Conservation (phyloP, 2,797 vertebrate genomes). For the Hyperoplus immaculatus region DNA sequence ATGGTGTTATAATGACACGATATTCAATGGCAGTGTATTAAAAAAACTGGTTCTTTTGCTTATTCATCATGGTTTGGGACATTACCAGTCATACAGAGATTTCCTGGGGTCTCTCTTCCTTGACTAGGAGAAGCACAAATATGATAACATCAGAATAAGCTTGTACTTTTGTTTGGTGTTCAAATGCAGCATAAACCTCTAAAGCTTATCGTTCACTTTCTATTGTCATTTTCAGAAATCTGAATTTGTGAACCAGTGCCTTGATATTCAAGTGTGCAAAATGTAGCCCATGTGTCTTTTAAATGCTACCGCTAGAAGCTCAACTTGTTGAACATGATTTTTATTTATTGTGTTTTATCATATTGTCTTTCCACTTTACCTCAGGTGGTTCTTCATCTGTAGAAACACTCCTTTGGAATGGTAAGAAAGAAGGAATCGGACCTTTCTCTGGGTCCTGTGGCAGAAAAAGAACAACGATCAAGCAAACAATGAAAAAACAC, state of each 20-base stretch:
- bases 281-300: neutral
- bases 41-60: conserved; percentile 4
- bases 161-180: neutral
- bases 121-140: conserved; percentile 76
- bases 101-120: conserved; percentile 91
- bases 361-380: conserved; percentile 75
- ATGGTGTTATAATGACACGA: conserved; percentile 7
- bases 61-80: neutral
- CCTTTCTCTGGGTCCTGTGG: conserved; percentile 95
- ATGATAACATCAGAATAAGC: conserved; percentile 22
- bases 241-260: neutral
- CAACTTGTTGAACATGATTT: no score
- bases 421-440: conserved; percentile 91
- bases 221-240: neutral
- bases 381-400: conserved; percentile 91
- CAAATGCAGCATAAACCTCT: neutral
- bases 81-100: conserved; percentile 93
- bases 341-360: neutral
- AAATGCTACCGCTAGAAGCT: neutral
- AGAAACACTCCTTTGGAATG: conserved; percentile 94
- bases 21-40: neutral
- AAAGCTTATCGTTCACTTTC: conserved; percentile 71
- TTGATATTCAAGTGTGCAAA: neutral
- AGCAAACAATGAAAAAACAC: neutral
- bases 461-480: conserved; percentile 14